Evolutionary conservation across 2,888 invertebrate species (phyloP), one percentile per base, ranked within the genome.

Genomic region (Hydrotaea diabolus): DNA sequence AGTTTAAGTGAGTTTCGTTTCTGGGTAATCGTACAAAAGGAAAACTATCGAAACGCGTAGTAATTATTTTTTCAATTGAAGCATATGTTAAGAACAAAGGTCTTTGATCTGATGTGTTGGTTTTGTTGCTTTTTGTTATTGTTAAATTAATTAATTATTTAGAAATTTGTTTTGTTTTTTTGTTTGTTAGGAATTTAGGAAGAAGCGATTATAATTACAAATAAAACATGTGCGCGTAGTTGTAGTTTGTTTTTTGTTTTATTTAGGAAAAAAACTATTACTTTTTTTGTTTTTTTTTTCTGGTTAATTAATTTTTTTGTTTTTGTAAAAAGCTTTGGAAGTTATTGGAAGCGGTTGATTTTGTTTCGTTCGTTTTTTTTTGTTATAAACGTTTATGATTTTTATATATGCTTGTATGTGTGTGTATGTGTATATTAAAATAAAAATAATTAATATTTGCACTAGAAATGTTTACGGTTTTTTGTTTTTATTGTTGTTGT

Each of bases 171-270:
- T 53, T 43, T 66, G 55, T 36, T 59, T 76, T 64, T 49, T 62
- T 49, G 53, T 72, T 75, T 46, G 26, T 59, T 43, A 64, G 77
- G 64, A 31, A 31, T 31, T 77, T 62, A 80, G 85, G 85, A 90
- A 90, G 90, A 88, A 89, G 80, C 88, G 86, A 73, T 77, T 80
- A 62, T 82, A 82, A 36, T 78, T 80, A 79, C 77, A 82, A 82
- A 64, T 4, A 49, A 21, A 66, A 81, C 62, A 80, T 84, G 83
- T 80, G 85, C 79, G 86, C 77, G 80, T 83, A 78, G 73, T 80
- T 85, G 46, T 55, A 15, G 69, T 39, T 57, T 59, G 49, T 83
- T 57, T 78, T 36, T 83, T 57, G 75, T 36, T 66, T 66, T 69
- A 46, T n/a, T n/a, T n/a, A 46, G 26, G 15, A 57, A 57, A 66